Conservation (phyloP, 2,888 invertebrate genomes). For the Metallyticus violacea region DNA sequence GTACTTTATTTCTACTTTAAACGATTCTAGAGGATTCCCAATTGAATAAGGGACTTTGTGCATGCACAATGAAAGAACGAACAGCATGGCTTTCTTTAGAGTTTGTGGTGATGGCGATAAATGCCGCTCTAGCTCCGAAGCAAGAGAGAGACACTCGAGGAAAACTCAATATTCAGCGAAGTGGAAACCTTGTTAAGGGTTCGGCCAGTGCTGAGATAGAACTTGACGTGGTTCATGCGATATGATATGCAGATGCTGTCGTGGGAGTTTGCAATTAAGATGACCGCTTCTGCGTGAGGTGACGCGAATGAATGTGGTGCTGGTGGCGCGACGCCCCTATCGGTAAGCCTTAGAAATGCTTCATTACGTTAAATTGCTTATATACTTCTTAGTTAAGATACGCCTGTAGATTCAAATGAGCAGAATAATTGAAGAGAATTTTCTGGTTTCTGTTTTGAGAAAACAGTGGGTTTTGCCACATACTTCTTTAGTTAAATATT, state of each 20-base stretch:
- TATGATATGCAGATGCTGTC: slow-evolving; percentile 29
- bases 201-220: neutral
- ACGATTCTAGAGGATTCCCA: no score
- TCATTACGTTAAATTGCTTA: neutral
- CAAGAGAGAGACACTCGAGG: slow-evolving; percentile 22
- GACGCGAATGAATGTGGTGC: slow-evolving; percentile 16
- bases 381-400: no score
- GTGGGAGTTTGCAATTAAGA: slow-evolving; percentile 33
- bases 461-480: no score
- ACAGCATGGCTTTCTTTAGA: neutral
- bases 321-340: neutral
- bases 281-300: slow-evolving; percentile 34
- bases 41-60: no score
- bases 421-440: no score
- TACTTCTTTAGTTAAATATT: no score
- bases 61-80: no score
- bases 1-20: no score
- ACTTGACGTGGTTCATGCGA: neutral
- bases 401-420: no score
- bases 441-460: no score
- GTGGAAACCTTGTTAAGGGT: slow-evolving; percentile 51
- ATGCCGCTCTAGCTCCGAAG: neutral
- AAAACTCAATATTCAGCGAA: slow-evolving; percentile 51
- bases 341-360: neutral
- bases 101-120: neutral